Percentiles rank a stretch among this genome's conserved stretches.
Evolutionary conservation across 2,113 vertebrate genomes (phyloP).

Genomic region (Lampris incognitus): DNA sequence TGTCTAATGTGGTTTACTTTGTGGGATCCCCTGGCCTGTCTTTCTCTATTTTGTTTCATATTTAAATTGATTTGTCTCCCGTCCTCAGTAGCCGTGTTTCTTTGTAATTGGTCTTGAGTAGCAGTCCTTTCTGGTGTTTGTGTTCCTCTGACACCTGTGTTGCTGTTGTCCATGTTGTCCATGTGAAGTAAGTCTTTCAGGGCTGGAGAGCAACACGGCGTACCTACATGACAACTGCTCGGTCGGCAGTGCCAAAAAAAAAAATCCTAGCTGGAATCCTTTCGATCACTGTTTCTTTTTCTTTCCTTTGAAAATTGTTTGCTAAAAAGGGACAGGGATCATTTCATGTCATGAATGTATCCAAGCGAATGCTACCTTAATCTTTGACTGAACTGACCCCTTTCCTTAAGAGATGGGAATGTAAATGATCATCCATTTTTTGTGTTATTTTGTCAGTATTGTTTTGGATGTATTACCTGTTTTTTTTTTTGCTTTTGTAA

Average conservation of each 20-base stretch:
- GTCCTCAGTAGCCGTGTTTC: constrained; percentile 14
- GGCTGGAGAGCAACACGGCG: not conserved
- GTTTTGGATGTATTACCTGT: constrained; percentile 44
- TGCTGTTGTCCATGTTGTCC: not conserved
- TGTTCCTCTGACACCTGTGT: not conserved
- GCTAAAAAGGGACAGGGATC: constrained; percentile 31
- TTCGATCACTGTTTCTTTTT: constrained; percentile 8
- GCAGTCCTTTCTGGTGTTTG: not conserved
- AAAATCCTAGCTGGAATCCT: constrained; percentile 1
- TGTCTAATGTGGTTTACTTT: constrained; percentile 2
- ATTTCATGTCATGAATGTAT: constrained; percentile 52
- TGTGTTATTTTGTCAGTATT: constrained; percentile 55
- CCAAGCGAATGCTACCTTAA: constrained; percentile 9
- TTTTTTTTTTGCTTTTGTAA: constrained; percentile 64
- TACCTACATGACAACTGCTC: constrained; percentile 14
- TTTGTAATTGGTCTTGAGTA: constrained; percentile 1
- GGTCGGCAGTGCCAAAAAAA: constrained; percentile 60
- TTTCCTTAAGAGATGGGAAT: constrained; percentile 44
- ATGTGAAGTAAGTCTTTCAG: not conserved
- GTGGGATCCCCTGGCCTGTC: not conserved
- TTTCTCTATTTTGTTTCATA: constrained; percentile 2
- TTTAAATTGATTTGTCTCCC: constrained; percentile 2
- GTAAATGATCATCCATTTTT: constrained; percentile 48
- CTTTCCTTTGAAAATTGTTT: constrained; percentile 31
- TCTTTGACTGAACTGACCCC: constrained; percentile 12